Evolutionary conservation across 2,888 invertebrate species (phyloP).

Genomic region (Andrena minutula): DNA sequence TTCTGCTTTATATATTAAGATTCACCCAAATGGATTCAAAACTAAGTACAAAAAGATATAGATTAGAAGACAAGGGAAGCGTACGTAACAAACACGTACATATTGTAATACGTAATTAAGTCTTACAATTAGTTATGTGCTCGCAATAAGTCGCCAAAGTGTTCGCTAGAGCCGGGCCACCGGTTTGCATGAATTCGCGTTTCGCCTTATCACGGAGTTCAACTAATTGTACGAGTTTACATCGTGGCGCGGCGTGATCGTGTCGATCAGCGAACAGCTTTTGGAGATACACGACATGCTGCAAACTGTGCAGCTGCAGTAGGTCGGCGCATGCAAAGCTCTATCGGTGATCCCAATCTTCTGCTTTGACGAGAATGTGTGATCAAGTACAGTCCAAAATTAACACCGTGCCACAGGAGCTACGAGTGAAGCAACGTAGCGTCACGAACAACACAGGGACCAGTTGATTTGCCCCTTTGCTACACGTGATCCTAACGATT

Average conservation of each 20-base stretch:
- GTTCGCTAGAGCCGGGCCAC: background rate
- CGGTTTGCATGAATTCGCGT: conserved; percentile 26
- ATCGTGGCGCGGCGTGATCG: conserved; percentile 48
- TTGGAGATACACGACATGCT: conserved; percentile 61
- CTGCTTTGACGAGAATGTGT: conserved; percentile 65
- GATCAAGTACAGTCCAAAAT: conserved; percentile 66
- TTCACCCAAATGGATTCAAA: no score
- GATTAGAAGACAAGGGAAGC: no score
- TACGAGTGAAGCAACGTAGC: conserved; percentile 45
- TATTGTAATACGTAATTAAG: background rate
- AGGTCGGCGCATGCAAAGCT: conserved; percentile 63
- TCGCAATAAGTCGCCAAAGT: background rate
- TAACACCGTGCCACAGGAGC: conserved; percentile 60
- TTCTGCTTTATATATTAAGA: no score
- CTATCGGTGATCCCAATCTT: conserved; percentile 61
- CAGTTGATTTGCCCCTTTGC: conserved; percentile 52
- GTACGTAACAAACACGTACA: background rate
- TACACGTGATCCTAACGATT: conserved; percentile 21
- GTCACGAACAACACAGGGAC: conserved; percentile 57
- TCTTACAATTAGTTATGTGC: background rate
- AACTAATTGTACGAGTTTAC: conserved; percentile 58
- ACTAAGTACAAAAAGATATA: no score
- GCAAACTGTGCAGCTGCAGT: conserved; percentile 56
- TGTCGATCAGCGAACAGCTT: conserved; percentile 56
- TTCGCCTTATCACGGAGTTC: conserved; percentile 33